phyloP scores from a whole-genome alignment of 2,888 invertebrate species.

The Hirtodrosophila trivittata region DNA sequence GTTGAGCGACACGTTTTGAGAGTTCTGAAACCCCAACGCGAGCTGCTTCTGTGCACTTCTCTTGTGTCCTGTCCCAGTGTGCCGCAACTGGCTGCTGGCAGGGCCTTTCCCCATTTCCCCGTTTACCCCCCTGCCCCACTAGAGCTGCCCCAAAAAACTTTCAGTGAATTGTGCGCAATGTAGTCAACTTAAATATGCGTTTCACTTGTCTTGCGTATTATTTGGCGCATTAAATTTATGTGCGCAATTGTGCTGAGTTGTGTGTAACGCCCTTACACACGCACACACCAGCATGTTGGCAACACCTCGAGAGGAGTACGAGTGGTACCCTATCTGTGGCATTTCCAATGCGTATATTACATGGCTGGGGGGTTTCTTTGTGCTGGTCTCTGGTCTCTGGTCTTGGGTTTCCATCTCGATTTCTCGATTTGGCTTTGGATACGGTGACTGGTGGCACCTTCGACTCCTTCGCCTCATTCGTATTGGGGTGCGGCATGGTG shows the following conservation, averaged over 20 bases:
- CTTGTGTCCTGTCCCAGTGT: not conserved
- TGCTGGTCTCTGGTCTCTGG: conserved; percentile 19
- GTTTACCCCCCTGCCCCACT: not conserved
- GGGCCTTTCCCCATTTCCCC: not conserved
- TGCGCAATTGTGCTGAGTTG: conserved; percentile 76
- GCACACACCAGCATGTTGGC: not conserved
- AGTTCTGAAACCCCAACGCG: no score
- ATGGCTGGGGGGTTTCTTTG: conserved; percentile 41
- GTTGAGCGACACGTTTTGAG: no score
- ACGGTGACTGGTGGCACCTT: conserved; percentile 35
- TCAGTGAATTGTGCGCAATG: conserved; percentile 21
- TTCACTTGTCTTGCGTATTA: conserved; percentile 70
- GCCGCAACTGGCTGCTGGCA: not conserved
- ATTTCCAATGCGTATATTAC: conserved; percentile 44
- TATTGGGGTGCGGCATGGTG: not conserved
- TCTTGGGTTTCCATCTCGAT: conserved; percentile 54
- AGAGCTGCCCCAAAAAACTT: not conserved
- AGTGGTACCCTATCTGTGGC: conserved; percentile 2
- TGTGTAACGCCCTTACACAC: conserved; percentile 45
- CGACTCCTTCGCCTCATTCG: no score
- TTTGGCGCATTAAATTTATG: conserved; percentile 78
- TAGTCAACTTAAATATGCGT: conserved; percentile 59
- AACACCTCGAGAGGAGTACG: no score
- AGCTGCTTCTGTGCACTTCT: not conserved
- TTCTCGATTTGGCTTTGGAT: conserved; percentile 40